Evolutionary conservation across 35 echinoderm and acorn worm genomes (phyloP).

Genomic region (Ophiothrix spiculata): DNA sequence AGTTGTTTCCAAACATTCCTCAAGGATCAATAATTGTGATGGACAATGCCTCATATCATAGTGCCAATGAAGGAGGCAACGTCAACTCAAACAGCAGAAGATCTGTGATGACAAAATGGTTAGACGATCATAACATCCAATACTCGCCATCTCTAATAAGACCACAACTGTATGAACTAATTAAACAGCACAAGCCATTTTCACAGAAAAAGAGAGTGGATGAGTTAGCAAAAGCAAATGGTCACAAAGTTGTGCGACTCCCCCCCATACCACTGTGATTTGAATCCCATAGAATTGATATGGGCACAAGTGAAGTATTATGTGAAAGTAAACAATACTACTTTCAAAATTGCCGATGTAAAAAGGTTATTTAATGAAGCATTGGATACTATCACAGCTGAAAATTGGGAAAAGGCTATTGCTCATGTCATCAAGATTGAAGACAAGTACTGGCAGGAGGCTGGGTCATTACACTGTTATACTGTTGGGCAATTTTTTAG

Average conservation of each 20-base stretch:
- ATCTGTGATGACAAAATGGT: background rate
- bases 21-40: background rate
- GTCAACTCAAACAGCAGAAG: background rate
- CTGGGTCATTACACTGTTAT: background rate
- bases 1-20: background rate
- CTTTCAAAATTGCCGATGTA: background rate
- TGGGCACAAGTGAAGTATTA: background rate
- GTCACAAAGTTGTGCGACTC: background rate
- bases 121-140: background rate
- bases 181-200: background rate
- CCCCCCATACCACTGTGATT: background rate
- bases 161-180: background rate
- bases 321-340: background rate
- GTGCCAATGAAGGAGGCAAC: background rate
- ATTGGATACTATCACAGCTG: background rate
- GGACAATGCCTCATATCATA: slow-evolving; percentile 1
- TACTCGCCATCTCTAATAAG: background rate
- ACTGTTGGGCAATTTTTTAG: too few relatives aligned
- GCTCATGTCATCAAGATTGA: background rate
- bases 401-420: background rate
- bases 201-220: background rate
- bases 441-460: background rate
- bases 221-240: background rate
- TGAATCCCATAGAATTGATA: background rate
- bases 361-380: background rate